Conservation (phyloP, 2,888 invertebrate species). For the Gymnocheta viridis region DNA sequence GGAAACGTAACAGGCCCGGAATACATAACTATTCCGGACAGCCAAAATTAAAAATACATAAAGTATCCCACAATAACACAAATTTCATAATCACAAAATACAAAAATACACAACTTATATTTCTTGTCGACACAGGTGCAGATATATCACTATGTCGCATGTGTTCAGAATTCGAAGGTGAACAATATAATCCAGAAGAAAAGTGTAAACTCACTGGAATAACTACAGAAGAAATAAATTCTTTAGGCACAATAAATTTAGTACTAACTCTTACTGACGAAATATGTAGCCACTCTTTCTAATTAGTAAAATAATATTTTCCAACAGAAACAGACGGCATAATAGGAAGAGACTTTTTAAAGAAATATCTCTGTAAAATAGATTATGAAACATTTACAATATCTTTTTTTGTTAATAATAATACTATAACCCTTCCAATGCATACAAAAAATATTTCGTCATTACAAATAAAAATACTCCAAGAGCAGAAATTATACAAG, state of each 20-base stretch:
- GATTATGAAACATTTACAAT: background rate
- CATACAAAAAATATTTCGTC: background rate
- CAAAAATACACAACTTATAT: too few species aligned
- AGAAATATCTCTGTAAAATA: background rate
- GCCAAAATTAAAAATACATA: too few species aligned
- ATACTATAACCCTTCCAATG: background rate
- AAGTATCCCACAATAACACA: too few species aligned
- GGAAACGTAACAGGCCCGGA: too few species aligned
- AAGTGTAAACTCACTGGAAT: too few species aligned
- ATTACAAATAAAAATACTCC: conserved; percentile 26
- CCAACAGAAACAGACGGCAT: background rate
- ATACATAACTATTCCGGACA: too few species aligned
- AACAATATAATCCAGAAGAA: too few species aligned
- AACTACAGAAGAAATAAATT: background rate
- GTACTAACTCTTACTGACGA: background rate
- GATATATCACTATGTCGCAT: too few species aligned
- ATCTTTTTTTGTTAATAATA: background rate
- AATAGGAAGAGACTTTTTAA: background rate
- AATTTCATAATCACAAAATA: too few species aligned
- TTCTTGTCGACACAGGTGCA: too few species aligned
- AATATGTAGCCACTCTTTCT: background rate
- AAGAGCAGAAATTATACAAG: background rate
- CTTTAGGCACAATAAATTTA: background rate
- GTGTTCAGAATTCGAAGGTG: too few species aligned
- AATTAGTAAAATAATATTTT: background rate